Evolutionary conservation across 2,113 vertebrate genomes (phyloP).

Genomic region (Damaliscus lunatus): DNA sequence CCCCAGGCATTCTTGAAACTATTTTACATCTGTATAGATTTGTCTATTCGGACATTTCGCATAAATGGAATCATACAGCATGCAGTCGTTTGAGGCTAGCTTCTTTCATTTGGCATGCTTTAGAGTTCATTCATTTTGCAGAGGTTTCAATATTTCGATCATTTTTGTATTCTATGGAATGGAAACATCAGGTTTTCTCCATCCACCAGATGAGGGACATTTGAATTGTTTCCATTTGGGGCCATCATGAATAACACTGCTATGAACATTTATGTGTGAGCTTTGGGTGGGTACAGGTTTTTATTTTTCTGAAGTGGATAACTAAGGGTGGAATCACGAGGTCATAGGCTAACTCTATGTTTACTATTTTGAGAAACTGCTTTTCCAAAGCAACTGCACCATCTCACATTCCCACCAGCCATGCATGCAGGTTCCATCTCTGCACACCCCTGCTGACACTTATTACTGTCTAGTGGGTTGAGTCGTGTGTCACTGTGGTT

Average conservation of each 20-base stretch:
- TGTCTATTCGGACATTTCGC: neutral
- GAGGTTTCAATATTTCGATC: neutral
- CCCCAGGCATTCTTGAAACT: neutral
- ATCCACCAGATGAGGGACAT: neutral
- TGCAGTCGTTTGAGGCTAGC: neutral
- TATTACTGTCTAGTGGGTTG: neutral
- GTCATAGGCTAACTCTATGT: neutral
- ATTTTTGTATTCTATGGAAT: neutral
- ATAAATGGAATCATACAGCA: neutral
- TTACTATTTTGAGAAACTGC: neutral
- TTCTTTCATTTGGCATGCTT: neutral
- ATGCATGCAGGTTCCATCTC: accelerated
- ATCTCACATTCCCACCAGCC: neutral
- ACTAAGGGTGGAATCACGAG: neutral
- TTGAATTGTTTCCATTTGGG: neutral
- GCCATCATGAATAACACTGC: neutral
- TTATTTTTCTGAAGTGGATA: neutral
- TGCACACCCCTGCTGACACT: neutral
- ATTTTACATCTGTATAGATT: neutral
- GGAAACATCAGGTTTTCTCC: neutral
- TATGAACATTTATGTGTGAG: neutral
- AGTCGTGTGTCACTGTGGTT: neutral
- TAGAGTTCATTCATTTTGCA: neutral
- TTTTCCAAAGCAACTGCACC: neutral
- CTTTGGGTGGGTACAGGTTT: neutral